phyloP scores from a whole-genome alignment of 2,797 vertebrate species.

The Muraenolepis orangiensis region DNA sequence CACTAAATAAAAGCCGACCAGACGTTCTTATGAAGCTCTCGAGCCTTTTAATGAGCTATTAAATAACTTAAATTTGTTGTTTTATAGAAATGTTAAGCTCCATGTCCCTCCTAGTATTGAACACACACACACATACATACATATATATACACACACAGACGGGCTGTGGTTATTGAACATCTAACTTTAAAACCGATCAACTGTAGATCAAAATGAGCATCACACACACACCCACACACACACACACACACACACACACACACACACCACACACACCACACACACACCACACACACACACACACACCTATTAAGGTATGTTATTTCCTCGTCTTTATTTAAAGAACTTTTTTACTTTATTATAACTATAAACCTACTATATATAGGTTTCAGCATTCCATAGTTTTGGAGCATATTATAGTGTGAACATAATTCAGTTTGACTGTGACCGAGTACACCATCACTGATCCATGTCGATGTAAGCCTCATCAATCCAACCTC shows the following conservation, averaged over 20 bases:
- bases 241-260: neutral
- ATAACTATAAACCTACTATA: no score
- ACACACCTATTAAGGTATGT: no score
- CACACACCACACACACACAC: no score
- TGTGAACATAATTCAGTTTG: neutral
- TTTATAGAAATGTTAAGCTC: neutral
- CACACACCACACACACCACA: neutral
- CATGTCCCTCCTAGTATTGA: neutral
- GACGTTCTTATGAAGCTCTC: neutral
- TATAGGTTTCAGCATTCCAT: no score
- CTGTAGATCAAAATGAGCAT: no score
- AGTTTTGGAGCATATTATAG: neutral
- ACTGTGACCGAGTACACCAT: neutral
- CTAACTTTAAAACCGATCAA: no score
- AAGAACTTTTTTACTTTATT: no score
- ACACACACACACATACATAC: no score
- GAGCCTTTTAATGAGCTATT: neutral
- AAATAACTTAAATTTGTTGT: neutral
- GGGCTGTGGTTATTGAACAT: no score
- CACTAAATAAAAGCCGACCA: neutral
- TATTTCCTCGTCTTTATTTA: no score
- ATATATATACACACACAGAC: no score
- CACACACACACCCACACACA: neutral
- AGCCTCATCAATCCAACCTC: neutral
- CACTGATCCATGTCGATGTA: neutral